Conservation (phyloP, 2,113 vertebrate genomes). For the Excalfactoria chinensis region DNA sequence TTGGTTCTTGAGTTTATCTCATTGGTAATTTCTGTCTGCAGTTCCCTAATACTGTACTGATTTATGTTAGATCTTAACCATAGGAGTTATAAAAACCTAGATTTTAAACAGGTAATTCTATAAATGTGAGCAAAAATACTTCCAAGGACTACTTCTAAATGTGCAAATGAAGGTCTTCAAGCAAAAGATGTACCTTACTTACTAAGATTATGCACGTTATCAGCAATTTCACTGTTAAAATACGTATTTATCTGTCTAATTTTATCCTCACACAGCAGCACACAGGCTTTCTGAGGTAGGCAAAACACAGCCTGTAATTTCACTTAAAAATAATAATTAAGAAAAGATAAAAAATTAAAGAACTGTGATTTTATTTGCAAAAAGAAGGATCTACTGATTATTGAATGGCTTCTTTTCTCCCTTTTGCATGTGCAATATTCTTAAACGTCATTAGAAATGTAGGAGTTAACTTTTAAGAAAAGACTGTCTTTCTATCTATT, state of each 20-base stretch:
- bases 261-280: neutral
- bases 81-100: conserved; percentile 19
- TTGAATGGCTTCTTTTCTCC: neutral
- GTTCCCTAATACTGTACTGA: neutral
- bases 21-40: conserved; percentile 2
- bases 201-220: neutral
- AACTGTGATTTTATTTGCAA: neutral
- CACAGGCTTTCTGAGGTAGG: neutral
- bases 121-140: neutral
- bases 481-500: neutral
- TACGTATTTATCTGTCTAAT: neutral
- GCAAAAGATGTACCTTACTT: neutral
- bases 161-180: neutral
- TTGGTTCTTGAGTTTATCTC: neutral
- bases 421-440: neutral
- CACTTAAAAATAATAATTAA: no score
- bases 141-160: neutral
- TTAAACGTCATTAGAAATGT: neutral
- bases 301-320: neutral
- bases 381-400: neutral
- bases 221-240: neutral
- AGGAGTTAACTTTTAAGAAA: neutral
- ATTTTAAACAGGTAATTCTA: neutral
- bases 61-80: neutral
- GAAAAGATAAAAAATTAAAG: neutral